Evolutionary conservation across 2,888 invertebrate genomes (phyloP).

Genomic region (Steromphala cineraria): DNA sequence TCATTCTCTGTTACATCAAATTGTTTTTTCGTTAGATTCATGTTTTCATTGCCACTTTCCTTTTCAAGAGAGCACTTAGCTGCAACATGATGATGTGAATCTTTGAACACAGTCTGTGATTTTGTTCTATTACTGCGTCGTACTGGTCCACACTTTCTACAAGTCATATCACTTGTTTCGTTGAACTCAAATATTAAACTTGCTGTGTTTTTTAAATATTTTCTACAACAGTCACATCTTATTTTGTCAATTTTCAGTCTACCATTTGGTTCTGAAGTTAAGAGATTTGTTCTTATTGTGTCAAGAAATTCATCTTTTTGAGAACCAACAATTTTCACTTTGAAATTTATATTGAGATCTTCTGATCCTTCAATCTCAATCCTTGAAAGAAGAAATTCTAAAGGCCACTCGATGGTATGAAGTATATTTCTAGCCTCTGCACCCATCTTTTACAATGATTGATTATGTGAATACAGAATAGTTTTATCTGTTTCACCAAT

Average conservation of each 20-base stretch:
- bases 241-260: not conserved
- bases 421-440: not conserved
- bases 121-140: not conserved
- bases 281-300: not conserved
- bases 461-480: too few relatives aligned
- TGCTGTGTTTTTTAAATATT: not conserved
- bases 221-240: not conserved
- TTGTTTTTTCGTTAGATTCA: not conserved
- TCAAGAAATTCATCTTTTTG: not conserved
- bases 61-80: not conserved
- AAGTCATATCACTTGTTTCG: not conserved
- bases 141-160: not conserved
- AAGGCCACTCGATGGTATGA: not conserved
- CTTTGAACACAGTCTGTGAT: not conserved
- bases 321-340: not conserved
- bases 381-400: not conserved
- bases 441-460: too few relatives aligned
- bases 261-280: not conserved
- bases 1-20: too few relatives aligned
- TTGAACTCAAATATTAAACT: not conserved
- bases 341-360: not conserved
- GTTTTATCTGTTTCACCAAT: too few relatives aligned
- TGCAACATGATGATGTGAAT: too few relatives aligned
- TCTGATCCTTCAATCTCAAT: not conserved
- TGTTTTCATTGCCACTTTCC: not conserved